A percentile compares a stretch with the other conserved stretches of the same genome.
phyloP scores from a whole-genome alignment of 2,888 invertebrate species.

The Erynnis tages region DNA sequence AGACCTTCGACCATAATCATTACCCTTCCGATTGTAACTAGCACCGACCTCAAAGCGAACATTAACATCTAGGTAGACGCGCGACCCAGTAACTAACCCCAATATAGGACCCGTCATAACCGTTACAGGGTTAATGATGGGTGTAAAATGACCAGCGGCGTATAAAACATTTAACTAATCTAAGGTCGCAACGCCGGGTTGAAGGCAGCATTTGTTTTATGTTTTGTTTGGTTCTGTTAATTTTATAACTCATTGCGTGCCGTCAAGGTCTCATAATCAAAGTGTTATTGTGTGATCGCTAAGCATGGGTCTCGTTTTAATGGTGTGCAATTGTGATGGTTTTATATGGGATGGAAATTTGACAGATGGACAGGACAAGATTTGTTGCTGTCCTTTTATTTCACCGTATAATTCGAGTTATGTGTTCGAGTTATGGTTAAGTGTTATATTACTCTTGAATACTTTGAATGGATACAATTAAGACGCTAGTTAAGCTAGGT shows the following conservation, averaged over 20 bases:
- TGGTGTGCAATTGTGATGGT: too few relatives aligned
- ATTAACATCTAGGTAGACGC: conserved; percentile 25
- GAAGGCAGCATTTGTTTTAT: conserved; percentile 7
- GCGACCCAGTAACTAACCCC: conserved; percentile 28
- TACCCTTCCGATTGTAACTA: conserved; percentile 6
- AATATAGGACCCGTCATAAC: conserved; percentile 51
- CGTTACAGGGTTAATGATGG: conserved; percentile 67
- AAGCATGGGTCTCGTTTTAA: too few relatives aligned
- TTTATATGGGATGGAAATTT: too few relatives aligned
- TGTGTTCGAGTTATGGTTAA: too few relatives aligned
- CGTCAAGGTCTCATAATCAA: too few relatives aligned
- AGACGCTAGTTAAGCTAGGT: too few relatives aligned
- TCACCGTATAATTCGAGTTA: too few relatives aligned
- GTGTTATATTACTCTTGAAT: too few relatives aligned
- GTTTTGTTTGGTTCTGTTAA: background rate
- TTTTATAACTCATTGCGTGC: background rate
- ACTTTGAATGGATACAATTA: too few relatives aligned
- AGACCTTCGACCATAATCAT: background rate
- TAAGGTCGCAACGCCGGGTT: conserved; percentile 45
- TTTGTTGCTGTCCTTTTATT: too few relatives aligned
- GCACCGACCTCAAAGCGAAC: conserved; percentile 13
- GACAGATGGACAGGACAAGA: too few relatives aligned
- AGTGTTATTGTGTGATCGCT: too few relatives aligned
- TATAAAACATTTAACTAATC: conserved; percentile 73
- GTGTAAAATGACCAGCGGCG: conserved; percentile 57